These are phyloP conservation scores for Pseudomyrmex dendroicus DNA, from an alignment of 1,140 invertebrate genomes.

Conservation along the genomic window DNA sequence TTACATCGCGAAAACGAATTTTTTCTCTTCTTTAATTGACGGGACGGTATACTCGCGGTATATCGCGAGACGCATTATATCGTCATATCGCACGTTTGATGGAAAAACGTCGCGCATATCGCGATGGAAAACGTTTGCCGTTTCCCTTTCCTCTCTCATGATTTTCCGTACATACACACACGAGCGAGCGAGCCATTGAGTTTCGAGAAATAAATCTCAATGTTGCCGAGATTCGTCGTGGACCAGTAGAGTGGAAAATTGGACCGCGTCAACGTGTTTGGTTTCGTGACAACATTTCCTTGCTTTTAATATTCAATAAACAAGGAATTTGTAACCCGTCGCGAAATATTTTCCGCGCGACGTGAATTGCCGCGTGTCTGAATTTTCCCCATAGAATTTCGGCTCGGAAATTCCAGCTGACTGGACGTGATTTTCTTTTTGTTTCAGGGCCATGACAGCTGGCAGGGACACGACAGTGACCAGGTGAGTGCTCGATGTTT, in stretches of 20 bases:
- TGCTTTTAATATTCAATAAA: slow-evolving; percentile 59
- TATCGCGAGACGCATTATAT: not conserved
- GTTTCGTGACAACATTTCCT: slow-evolving; percentile 46
- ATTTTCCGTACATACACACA: slow-evolving; percentile 20
- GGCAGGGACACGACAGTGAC: slow-evolving; percentile 87
- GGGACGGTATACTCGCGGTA: not conserved
- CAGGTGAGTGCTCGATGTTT: slow-evolving; percentile 83
- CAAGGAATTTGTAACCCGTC: slow-evolving; percentile 38
- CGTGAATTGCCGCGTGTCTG: not conserved
- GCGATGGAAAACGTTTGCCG: not conserved
- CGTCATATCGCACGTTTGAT: not conserved
- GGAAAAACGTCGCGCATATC: not conserved
- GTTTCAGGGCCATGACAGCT: slow-evolving; percentile 87
- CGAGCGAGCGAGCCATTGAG: slow-evolving; percentile 55
- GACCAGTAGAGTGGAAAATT: slow-evolving; percentile 66
- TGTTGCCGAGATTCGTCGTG: slow-evolving; percentile 35
- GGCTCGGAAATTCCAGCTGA: not conserved
- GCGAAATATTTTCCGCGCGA: slow-evolving; percentile 34
- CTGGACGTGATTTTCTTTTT: slow-evolving; percentile 40
- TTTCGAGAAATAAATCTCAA: slow-evolving; percentile 65
- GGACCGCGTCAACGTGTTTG: slow-evolving; percentile 62
- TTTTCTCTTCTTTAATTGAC: slow-evolving; percentile 24
- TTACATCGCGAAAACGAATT: not conserved
- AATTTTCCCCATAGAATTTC: too few species aligned
- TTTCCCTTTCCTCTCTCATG: not conserved